Evolutionary conservation across 2,888 invertebrate genomes (phyloP), one percentile per base, ranked within the genome.

Genomic region (Aphodius granarius): DNA sequence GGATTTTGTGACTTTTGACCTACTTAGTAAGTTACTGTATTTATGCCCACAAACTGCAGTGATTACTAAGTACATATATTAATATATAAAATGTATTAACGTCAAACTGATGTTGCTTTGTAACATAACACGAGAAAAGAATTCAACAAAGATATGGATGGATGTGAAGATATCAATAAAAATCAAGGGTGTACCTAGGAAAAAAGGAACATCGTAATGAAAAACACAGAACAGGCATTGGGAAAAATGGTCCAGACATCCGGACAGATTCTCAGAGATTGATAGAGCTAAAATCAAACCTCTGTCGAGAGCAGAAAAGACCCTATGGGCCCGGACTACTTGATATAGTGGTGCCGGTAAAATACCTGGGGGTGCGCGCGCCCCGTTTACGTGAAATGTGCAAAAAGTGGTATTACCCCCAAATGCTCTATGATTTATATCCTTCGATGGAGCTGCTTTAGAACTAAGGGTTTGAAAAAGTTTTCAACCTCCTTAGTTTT

Each of bases 241-340:
- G 15, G 20, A 20, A 22, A 68, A 68, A 22, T 68, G 68, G 21
- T 15, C 68, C 68, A 68, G 68, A 68, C 68, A 68, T 68, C 20
- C 22, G 22, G 22, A 68, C n/a, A 21, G 68, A 68, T 21, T 6
- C 62, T 66, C 43, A 66, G 21, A 43, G 70, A 66, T 43, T 75
- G 73, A 73, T 72, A 23, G 75, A 71, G 75, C 66, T 75, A 73
- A 75, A 68, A 73, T 73, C 68, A 72, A 75, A 75, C 72, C 66
- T 72, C 72, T 75, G 75, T 75, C 75, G 75, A 21, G 75, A 66
- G 72, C 73, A 66, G 72, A 71, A 75, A 72, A 72, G 71, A 66
- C 71, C 72, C 72, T 68, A 21, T 16, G 68, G 68, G 13, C 43
- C 43, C 43, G 43, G 43, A 9, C 43, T 43, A 13, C 43, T 43